phyloP scores from a whole-genome alignment of 2,888 invertebrate genomes.

The Desoria tigrina region DNA sequence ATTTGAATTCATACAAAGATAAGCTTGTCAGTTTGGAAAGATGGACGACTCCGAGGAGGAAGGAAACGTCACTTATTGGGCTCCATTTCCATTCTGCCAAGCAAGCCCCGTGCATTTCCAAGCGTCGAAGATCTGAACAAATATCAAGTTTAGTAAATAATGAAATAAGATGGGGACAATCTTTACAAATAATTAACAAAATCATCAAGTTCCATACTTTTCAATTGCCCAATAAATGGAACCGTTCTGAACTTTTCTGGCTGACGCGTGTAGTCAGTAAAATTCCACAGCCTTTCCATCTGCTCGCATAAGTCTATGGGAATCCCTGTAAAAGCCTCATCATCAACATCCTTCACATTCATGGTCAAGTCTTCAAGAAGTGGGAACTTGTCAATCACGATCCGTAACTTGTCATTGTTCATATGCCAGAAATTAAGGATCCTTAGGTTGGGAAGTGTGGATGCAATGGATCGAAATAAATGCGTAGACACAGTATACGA shows the following conservation, averaged over 20 bases:
- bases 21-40: conserved; percentile 43
- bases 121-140: conserved; percentile 33
- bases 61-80: conserved; percentile 37
- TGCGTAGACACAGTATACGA: conserved; percentile 38
- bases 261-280: conserved; percentile 25
- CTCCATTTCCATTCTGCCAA: conserved; percentile 46
- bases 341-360: conserved; percentile 39
- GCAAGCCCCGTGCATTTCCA: conserved; percentile 45
- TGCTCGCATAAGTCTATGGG: conserved; percentile 37
- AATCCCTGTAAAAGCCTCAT: conserved; percentile 42
- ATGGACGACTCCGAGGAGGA: conserved; percentile 37
- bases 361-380: conserved; percentile 37
- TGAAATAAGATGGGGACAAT: background rate
- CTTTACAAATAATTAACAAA: background rate
- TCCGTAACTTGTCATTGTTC: conserved; percentile 38
- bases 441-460: conserved; percentile 31
- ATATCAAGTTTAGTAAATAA: background rate
- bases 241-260: conserved; percentile 3
- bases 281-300: conserved; percentile 43
- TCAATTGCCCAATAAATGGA: conserved; percentile 31
- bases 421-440: conserved; percentile 42
- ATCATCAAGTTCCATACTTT: conserved; percentile 24
- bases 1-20: conserved; percentile 45
- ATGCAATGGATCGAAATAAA: conserved; percentile 33
- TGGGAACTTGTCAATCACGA: conserved; percentile 32